Percentiles rank a stretch among this genome's conserved stretches.
Conservation (phyloP, 2,797 vertebrate species). For the Crypturellus tataupa region DNA sequence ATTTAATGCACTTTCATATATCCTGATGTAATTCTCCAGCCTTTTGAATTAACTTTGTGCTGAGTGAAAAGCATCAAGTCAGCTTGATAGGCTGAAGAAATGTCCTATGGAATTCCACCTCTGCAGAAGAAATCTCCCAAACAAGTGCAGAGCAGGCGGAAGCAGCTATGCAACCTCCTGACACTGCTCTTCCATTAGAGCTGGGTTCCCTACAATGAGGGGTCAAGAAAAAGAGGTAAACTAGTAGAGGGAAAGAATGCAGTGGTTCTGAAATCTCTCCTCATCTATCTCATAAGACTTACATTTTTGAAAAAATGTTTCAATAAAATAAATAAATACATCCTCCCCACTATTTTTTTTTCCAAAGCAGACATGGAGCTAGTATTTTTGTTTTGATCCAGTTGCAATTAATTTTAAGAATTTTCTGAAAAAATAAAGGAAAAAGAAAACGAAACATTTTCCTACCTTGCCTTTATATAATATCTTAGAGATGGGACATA, state of each 20-base stretch:
- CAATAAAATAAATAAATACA: background rate
- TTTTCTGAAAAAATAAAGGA: background rate
- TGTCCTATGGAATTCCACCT: background rate
- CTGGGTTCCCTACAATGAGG: background rate
- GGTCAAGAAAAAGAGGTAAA: background rate
- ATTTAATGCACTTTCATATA: background rate
- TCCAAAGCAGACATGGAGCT: background rate
- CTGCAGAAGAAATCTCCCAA: background rate
- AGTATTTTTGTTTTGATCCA: background rate
- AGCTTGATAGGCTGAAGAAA: background rate
- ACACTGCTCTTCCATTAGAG: background rate
- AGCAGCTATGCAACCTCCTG: background rate
- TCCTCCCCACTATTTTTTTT: background rate
- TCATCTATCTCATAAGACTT: background rate
- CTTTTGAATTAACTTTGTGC: background rate
- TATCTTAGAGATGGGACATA: slow-evolving; percentile 86
- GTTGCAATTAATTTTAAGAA: background rate
- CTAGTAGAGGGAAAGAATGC: background rate
- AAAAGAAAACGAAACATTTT: rapidly evolving
- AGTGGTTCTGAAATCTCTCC: background rate
- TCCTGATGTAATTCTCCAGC: background rate
- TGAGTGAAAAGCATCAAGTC: background rate
- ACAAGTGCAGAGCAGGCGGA: background rate
- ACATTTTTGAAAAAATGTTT: background rate
- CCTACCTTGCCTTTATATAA: slow-evolving; percentile 88